Conservation (phyloP, 2,113 vertebrate genomes). For the Danionella cerebrum region DNA sequence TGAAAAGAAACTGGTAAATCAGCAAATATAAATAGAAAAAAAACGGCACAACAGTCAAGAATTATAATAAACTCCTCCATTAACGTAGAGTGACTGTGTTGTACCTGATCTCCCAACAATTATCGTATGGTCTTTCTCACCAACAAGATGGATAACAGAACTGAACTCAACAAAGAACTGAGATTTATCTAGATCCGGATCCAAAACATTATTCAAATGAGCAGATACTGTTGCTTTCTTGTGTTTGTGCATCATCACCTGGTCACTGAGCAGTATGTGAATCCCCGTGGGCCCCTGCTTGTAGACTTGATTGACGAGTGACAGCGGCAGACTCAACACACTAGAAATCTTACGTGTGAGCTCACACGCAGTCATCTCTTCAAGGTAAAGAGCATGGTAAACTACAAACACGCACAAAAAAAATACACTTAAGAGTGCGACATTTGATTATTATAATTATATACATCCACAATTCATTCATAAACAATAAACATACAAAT, state of each 20-base stretch:
- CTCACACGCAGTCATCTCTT: conserved; percentile 81
- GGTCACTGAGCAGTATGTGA: conserved; percentile 91
- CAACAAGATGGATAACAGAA: not conserved
- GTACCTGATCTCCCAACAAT: too few relatives aligned
- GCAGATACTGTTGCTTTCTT: not conserved
- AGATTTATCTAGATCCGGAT: not conserved
- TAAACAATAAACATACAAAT: too few relatives aligned
- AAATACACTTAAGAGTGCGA: too few relatives aligned
- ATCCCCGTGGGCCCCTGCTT: conserved; percentile 94
- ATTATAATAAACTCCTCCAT: too few relatives aligned
- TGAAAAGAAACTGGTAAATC: too few relatives aligned
- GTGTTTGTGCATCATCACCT: conserved; percentile 62
- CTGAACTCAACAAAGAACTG: not conserved
- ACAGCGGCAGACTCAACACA: conserved; percentile 86
- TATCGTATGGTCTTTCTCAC: not conserved
- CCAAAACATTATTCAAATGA: conserved; percentile 21
- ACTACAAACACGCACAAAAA: conserved; percentile 60
- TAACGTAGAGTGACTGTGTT: too few relatives aligned
- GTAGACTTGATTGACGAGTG: conserved; percentile 90
- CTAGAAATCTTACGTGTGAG: conserved; percentile 87
- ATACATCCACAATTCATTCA: too few relatives aligned
- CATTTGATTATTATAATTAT: too few relatives aligned
- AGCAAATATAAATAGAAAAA: too few relatives aligned
- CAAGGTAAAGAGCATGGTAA: conserved; percentile 92
- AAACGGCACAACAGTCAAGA: too few relatives aligned